Base-by-base conservation (phyloP, 2,888 invertebrate species). In the Mellilla xanthometata region DNA sequence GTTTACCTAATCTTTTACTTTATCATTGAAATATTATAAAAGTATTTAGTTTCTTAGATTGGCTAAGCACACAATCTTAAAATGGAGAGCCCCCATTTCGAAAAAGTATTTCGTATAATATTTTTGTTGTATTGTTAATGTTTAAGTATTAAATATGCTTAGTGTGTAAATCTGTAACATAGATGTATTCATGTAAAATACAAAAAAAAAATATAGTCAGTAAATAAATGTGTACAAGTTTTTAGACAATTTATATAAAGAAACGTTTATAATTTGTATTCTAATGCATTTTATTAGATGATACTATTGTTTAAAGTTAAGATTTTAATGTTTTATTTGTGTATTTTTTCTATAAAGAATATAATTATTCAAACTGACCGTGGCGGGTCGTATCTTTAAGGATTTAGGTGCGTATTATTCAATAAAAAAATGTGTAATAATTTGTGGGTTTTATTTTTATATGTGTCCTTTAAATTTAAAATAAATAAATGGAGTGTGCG, bases 61-160 rank as follows among this genome's bases (percentile, higher is more conserved):
- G 65, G 75, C 75, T 85, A 54, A 61, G 61, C 55, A 43, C 71
- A 65, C 55, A 54, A 79, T 72, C 79, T 62, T 41, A 42, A 69
- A 80, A 83, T 84, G 86, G 79, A 52, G 88, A 87, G 88, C 88
- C 88, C 87, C 77, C 86, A 83, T 86, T 86, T 72, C 65, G 64
- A 56, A 76, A 80, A 81, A 81, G 81, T 82, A 79, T 73, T 12
- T 22, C 22, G 39, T 32, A 15, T 22, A 19, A 28, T 27, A 13
- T 24, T 43, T 32, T 24, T 29, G 5, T 32, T 24, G 12, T 26
- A 13, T 8, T 40, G 42, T 43, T 33, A 27, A 31, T 47, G 47
- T 12, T 29, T 44, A 32, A 43, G 30, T 12, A 29, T 19, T 24
- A 7, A 31, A 31, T 50, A 49, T 55, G 50, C 47, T 52, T 54